Evolutionary conservation across 2,888 invertebrate genomes (phyloP).

Genomic region (Leptinotarsa tumamoca): DNA sequence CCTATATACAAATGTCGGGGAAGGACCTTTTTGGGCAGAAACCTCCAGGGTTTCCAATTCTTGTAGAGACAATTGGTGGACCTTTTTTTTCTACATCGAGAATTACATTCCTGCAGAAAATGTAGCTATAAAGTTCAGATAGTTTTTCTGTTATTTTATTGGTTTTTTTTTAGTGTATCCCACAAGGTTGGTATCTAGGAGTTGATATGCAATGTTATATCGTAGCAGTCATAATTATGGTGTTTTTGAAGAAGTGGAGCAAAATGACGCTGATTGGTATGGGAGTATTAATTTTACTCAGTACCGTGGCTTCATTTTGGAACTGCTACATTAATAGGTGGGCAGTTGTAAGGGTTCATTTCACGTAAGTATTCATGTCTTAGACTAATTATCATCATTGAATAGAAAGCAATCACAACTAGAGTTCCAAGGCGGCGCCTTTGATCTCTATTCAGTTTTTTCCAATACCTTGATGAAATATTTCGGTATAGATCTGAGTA

Average conservation of each 20-base stretch:
- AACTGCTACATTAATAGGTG: neutral
- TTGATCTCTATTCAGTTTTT: no score
- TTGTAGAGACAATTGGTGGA: neutral
- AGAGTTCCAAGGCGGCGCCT: no score
- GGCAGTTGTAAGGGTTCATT: neutral
- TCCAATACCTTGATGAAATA: no score
- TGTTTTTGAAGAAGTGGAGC: neutral
- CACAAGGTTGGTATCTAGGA: neutral
- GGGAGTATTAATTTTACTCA: neutral
- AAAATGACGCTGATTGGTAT: neutral
- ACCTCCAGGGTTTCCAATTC: no score
- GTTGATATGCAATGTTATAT: conserved; percentile 6
- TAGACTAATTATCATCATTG: neutral
- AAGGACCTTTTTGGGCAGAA: neutral
- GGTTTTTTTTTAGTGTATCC: neutral
- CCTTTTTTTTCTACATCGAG: neutral
- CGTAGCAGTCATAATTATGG: neutral
- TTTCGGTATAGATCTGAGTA: no score
- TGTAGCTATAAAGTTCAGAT: neutral
- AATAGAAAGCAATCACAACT: neutral
- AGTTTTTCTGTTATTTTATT: neutral
- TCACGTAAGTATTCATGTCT: neutral
- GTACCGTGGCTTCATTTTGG: neutral
- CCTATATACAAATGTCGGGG: neutral
- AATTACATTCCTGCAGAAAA: neutral